Base-by-base conservation (phyloP, 2,113 vertebrate species). In the Clarias magur region DNA sequence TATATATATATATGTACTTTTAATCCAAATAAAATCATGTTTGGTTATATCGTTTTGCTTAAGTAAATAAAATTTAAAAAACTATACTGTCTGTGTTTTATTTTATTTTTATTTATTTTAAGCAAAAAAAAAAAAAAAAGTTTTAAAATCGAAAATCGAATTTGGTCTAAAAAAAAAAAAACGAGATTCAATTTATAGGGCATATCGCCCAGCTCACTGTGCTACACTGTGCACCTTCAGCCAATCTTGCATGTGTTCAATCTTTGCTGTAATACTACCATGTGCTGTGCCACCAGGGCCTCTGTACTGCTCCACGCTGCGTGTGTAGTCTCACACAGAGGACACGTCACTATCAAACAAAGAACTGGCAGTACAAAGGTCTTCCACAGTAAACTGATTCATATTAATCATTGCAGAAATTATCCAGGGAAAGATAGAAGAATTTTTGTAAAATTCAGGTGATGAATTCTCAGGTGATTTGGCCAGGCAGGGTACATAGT, bases 271-370 rank as follows among this genome's bases (percentile, higher is more conserved):
- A 2, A 99, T 94, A 1, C 97, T 97, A 92, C 93, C 95, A 92
- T 93, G 95, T 34, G 97, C 96, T 0, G 98, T 99, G 19, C 98
- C 98, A 0, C 97, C 98, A 1, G 95, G 65, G 73, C 97, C 95
- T 0, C 93, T 91, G 87, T 98, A 98, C 95, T 99, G 98, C 93
- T 99, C 98, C 94, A 99, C 97, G 0, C 98, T 99, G 94, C 94
- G 96, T 27, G 89, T 72, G 15, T 97, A 95, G 93, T 96, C 95
- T 97, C 97, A 99, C 89, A 99, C 96, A 0, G 91, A 93, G 3
- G 95, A 94, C 72, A 99, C 94, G 0, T 99, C 97, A 0, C 83
- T 92, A 3, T 89, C 95, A 85, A 99, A 97, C 90, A 98, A 88
- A 13, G 95, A 95, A 91, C 98, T 98, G 83, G 97, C 92, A 87